Conservation (phyloP, 2,888 invertebrate genomes). For the Arge pagana region DNA sequence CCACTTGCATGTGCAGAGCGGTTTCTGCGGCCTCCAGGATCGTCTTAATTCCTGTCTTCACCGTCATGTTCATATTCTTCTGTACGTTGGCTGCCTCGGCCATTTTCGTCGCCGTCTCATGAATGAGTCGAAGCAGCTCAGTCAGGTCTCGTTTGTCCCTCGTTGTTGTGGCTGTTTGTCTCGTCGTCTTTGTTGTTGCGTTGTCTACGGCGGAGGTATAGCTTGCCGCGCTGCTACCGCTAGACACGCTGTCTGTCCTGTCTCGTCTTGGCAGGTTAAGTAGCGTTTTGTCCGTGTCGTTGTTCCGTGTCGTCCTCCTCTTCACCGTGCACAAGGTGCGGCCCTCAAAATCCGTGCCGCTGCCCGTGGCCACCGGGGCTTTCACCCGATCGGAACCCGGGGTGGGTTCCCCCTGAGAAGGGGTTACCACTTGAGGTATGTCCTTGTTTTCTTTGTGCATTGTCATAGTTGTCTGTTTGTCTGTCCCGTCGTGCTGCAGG, state of each 20-base stretch:
- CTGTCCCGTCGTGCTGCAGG: too few relatives aligned
- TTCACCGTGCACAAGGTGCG: too few relatives aligned
- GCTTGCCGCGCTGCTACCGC: conserved; percentile 18
- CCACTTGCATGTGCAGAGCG: neutral
- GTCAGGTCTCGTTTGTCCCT: too few relatives aligned
- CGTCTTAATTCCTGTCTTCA: conserved; percentile 18
- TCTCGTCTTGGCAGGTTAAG: conserved; percentile 13
- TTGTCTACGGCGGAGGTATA: neutral
- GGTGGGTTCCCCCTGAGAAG: too few relatives aligned
- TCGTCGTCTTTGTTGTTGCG: neutral
- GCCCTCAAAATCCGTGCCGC: too few relatives aligned
- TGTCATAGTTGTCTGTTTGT: too few relatives aligned
- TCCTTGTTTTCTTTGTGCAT: too few relatives aligned
- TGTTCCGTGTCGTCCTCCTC: too few relatives aligned
- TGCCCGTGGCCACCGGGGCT: too few relatives aligned
- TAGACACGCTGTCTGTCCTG: conserved; percentile 16
- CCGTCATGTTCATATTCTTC: conserved; percentile 26
- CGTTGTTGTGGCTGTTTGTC: neutral
- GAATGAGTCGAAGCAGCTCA: conserved; percentile 20
- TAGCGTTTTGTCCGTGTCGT: conserved; percentile 5
- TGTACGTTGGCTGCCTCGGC: conserved; percentile 17
- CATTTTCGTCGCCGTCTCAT: conserved; percentile 24
- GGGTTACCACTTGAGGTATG: too few relatives aligned
- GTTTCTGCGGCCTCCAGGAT: conserved; percentile 15
- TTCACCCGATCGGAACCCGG: too few relatives aligned